A percentile compares a stretch with the other conserved stretches of the same genome.
These are phyloP conservation scores for Cyprinodon brontotheroides DNA, from an alignment of 2,113 vertebrate species.

Conservation along the genomic window DNA sequence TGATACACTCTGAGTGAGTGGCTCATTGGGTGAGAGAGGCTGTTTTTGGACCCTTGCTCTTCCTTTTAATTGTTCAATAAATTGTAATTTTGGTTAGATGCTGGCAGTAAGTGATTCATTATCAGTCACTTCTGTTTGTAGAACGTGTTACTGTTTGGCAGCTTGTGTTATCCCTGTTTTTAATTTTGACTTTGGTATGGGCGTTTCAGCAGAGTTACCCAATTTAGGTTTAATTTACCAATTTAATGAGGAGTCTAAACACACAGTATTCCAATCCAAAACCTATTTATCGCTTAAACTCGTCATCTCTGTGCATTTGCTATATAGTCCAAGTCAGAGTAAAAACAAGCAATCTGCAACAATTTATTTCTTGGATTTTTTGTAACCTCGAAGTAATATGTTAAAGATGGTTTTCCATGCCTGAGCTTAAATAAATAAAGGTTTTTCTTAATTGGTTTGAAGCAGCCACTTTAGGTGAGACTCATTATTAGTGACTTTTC, in stretches of 20 bases:
- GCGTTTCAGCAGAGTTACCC: neutral
- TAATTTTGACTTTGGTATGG: neutral
- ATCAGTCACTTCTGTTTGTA: constrained; percentile 17
- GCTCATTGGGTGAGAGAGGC: neutral
- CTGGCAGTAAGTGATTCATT: constrained; percentile 12
- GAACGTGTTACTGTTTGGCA: neutral
- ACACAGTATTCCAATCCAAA: neutral
- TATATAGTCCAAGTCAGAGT: neutral
- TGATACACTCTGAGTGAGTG: constrained; percentile 3
- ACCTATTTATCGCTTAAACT: neutral
- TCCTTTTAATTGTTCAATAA: constrained; percentile 11
- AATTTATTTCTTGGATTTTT: neutral
- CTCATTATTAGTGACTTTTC: no score
- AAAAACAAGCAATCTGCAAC: neutral
- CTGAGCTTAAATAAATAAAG: neutral
- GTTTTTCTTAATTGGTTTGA: neutral
- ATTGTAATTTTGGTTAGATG: constrained; percentile 6
- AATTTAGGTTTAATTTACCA: neutral
- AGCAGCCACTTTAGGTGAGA: no score
- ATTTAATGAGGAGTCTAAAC: neutral
- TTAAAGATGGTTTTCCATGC: neutral
- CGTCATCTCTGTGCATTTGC: neutral
- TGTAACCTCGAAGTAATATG: neutral
- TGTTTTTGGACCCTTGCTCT: constrained; percentile 7
- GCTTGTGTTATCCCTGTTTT: neutral